A percentile compares a stretch with the other conserved stretches of the same genome.
Evolutionary conservation across 2,888 invertebrate genomes (phyloP).

Genomic region (Geophilus truncorum): DNA sequence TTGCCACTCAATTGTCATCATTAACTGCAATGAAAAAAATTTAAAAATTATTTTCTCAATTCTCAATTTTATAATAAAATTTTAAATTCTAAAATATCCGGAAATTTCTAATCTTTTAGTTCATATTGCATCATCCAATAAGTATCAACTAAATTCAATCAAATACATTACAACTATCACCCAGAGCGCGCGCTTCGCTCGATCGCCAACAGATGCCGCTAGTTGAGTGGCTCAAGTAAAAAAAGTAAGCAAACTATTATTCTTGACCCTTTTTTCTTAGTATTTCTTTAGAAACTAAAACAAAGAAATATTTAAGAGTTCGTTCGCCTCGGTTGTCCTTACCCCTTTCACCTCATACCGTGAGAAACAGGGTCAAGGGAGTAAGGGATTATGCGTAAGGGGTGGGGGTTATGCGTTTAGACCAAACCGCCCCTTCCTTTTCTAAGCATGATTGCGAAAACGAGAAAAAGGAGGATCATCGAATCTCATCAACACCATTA

Average conservation of each 20-base stretch:
- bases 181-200: neutral
- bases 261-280: neutral
- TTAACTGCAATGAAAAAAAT: too few relatives aligned
- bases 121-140: too few relatives aligned
- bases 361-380: neutral
- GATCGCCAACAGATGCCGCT: neutral
- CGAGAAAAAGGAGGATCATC: neutral
- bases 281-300: too few relatives aligned
- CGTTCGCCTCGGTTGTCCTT: neutral
- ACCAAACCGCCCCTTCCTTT: neutral
- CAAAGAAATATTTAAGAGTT: neutral
- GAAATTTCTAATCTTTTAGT: too few relatives aligned
- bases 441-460: neutral
- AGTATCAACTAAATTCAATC: neutral
- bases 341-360: neutral
- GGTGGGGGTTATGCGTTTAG: neutral
- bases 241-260: neutral
- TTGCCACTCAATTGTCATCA: too few relatives aligned
- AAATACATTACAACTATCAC: neutral
- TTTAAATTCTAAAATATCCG: too few relatives aligned
- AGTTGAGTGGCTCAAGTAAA: neutral
- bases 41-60: too few relatives aligned
- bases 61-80: too few relatives aligned
- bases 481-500: neutral
- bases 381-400: neutral